Evolutionary conservation across 2,113 vertebrate species (phyloP), one percentile per base, ranked within the genome.

Genomic region (Sialia sialis): DNA sequence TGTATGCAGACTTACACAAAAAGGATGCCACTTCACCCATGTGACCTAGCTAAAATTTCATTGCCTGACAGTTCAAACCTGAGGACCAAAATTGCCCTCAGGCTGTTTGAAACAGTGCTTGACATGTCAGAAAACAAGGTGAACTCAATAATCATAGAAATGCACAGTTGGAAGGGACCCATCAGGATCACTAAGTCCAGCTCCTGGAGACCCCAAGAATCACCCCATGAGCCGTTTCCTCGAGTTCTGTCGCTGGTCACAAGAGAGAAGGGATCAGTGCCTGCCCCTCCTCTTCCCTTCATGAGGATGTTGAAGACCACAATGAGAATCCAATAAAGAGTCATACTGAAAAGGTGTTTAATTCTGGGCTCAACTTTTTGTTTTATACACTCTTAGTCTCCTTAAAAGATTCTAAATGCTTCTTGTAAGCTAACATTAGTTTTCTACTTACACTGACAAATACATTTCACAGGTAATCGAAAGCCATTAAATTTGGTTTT

Each of bases 171-270:
- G 36, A 41, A 80, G 26, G 18, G 15, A 56, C 11, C 10, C 32
- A 64, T 72, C 21, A 51, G 41, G 32, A 23, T 51, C 9, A 38
- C 1, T 21, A 18, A 43, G 26, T 66, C 12, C 4, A 19, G 4
- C 11, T 43, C 36, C 67, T 58, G 21, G 13, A 56, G 20, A 49
- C 7, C 9, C 25, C 51, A 64, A 64, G 32, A 73, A 32, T 66
- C 26, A 58, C 10, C 23, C 10, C 6, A 7, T n/a, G 36, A 9
- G 15, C 18, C 0, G 0, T 64, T 56, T 36, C 36, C 21, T 51
- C 0, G 0, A 64, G 49, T 36, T 21, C 32, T 43, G 22, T 19
- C 30, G 27, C 32, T 43, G 18, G 15, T 58, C 67, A 73, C 44
- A 66, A 36, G 32, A 51, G 10, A 12, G 5, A 55, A 48, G 49